Base-by-base conservation (phyloP, 2,797 vertebrate genomes). In the Acanthurus tractus region DNA sequence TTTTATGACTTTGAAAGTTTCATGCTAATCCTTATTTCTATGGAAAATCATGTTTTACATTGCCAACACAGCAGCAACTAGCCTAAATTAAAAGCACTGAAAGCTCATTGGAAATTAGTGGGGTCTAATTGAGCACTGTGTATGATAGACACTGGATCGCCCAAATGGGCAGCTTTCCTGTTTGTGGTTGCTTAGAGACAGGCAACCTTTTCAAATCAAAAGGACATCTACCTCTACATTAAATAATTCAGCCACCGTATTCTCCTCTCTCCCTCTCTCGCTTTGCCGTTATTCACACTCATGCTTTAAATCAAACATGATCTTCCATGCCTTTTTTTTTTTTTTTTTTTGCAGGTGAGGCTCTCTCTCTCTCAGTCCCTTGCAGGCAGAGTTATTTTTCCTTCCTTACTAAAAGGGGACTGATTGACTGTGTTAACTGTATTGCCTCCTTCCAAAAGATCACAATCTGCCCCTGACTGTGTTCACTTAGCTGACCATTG, bases 101-200 rank as follows among this genome's bases (percentile, higher is more conserved):
- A 70, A 79, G 73, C 64, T 86, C 88, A 89, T 82, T 79, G n/a
- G 67, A 85, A 84, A 85, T 85, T 62, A 90, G 76, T 29, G 8
- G 15, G 25, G 65, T 78, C 55, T 79, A 70, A 79, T 69, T 76
- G 54, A 79, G 40, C 63, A 29, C 72, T 38, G 42, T 50, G 42
- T 63, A 57, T 69, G 62, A 80, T 76, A 64, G 72, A 61, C 70
- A 38, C 58, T 69, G 70, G 63, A 25, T 77, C 38, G 38, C 62
- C 38, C 55, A 2, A 67, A 69, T 61, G 66, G 49, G 54, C 63
- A 70, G 54, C 72, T 17, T 44, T 74, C 54, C 69, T 76, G 45
- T 78, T 74, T 82, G 82, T 17, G 56, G 90, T 91, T 90, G 88
- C 91, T 84, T 87, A 42, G 90, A 90, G 79, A 91, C 85, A 10